A percentile compares a stretch with the other conserved stretches of the same genome.
Conservation (phyloP, 2,888 invertebrate genomes). For the Nephrocerus scutellatus region DNA sequence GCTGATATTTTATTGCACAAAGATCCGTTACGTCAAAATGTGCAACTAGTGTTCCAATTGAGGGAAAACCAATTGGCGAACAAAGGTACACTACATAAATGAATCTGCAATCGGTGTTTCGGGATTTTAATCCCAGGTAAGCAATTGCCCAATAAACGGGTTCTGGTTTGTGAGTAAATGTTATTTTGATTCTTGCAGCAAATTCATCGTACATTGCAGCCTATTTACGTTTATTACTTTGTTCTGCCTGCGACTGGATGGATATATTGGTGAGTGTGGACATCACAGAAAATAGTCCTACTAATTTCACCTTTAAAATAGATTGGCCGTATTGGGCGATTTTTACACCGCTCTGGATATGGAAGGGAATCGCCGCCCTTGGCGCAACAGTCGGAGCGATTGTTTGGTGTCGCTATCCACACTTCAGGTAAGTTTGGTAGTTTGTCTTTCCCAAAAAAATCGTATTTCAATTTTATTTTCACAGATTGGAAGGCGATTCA, state of each 20-base stretch:
- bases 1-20: too few relatives aligned
- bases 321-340: conserved; percentile 95
- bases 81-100: conserved; percentile 51
- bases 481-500: conserved; percentile 87
- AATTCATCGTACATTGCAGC: conserved; percentile 93
- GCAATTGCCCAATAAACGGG: conserved; percentile 1
- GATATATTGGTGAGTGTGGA: conserved; percentile 53
- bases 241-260: conserved; percentile 84
- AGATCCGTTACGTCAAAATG: too few relatives aligned
- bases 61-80: background rate
- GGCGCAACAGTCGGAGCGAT: conserved; percentile 90
- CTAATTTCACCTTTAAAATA: conserved; percentile 14
- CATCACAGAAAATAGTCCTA: background rate
- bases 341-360: conserved; percentile 94
- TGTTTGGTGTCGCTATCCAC: conserved; percentile 95
- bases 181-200: conserved; percentile 59
- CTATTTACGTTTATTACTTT: conserved; percentile 85
- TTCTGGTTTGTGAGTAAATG: background rate
- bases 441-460: background rate
- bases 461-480: too few relatives aligned
- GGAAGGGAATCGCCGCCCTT: conserved; percentile 84
- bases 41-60: conserved; percentile 28
- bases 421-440: conserved; percentile 63
- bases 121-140: conserved; percentile 89
- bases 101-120: conserved; percentile 83